These are phyloP conservation scores for Melospiza georgiana DNA, from an alignment of 2,113 vertebrate genomes.

Conservation along the genomic window DNA sequence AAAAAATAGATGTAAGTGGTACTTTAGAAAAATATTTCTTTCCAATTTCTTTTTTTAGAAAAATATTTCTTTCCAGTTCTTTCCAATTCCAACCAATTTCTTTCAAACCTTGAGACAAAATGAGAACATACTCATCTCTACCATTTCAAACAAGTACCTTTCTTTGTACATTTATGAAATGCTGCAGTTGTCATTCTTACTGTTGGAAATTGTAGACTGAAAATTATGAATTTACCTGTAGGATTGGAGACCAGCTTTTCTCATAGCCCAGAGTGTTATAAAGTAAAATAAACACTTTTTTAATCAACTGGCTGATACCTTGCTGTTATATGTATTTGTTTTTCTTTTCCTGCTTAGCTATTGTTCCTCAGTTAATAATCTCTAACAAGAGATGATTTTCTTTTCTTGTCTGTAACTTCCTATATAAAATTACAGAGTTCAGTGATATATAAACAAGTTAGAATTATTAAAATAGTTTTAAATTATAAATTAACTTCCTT, in stretches of 20 bases:
- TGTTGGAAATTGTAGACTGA: background rate
- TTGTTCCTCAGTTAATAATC: background rate
- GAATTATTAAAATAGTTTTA: background rate
- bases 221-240: background rate
- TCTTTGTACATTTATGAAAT: background rate
- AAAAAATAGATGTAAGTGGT: background rate
- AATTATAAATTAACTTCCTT: background rate
- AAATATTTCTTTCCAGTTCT: too few species aligned
- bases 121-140: background rate
- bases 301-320: background rate
- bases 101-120: background rate
- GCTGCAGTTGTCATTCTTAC: background rate
- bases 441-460: background rate
- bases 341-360: background rate
- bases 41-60: too few species aligned
- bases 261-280: background rate
- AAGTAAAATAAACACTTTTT: background rate
- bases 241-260: background rate
- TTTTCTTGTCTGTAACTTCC: background rate
- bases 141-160: background rate
- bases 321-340: background rate
- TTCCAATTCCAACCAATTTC: background rate
- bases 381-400: background rate
- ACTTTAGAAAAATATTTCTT: background rate
- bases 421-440: background rate